phyloP scores from a whole-genome alignment of 2,797 vertebrate genomes.

The Gobio occitaniae region DNA sequence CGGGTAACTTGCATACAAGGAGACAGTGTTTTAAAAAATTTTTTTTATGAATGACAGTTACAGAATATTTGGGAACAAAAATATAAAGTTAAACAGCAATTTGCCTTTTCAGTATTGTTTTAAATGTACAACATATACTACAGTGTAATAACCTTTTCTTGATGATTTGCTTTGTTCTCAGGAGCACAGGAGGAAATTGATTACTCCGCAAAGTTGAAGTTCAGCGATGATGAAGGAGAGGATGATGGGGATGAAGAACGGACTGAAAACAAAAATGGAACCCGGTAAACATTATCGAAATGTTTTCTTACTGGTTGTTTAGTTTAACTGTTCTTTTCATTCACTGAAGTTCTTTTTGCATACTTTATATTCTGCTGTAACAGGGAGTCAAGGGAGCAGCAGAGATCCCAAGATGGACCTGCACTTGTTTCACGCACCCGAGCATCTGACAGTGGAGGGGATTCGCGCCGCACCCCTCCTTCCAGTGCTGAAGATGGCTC shows the following conservation, averaged over 20 bases:
- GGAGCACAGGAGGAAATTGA: conserved; percentile 96
- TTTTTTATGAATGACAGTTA: background rate
- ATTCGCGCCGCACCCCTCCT: conserved; percentile 76
- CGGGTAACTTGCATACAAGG: background rate
- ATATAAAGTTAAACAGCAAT: background rate
- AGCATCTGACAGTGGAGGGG: conserved; percentile 75
- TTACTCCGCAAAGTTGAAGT: conserved; percentile 95
- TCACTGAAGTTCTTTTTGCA: background rate
- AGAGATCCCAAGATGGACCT: conserved; percentile 74
- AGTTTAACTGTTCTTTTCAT: background rate
- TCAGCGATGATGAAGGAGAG: conserved; percentile 95
- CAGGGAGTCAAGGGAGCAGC: conserved; percentile 70
- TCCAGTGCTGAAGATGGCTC: conserved; percentile 75
- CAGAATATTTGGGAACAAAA: background rate
- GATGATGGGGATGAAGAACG: conserved; percentile 86
- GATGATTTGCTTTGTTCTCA: conserved; percentile 58
- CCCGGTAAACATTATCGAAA: conserved; percentile 65
- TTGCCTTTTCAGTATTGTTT: background rate
- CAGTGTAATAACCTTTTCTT: background rate
- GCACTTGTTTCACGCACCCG: conserved; percentile 70
- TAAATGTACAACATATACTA: background rate
- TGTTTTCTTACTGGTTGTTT: background rate
- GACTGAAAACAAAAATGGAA: conserved; percentile 75
- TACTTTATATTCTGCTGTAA: background rate
- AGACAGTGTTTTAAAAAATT: background rate